Base-by-base conservation (phyloP, 35 echinoderm and acorn worm species). In the Acanthaster planci region DNA sequence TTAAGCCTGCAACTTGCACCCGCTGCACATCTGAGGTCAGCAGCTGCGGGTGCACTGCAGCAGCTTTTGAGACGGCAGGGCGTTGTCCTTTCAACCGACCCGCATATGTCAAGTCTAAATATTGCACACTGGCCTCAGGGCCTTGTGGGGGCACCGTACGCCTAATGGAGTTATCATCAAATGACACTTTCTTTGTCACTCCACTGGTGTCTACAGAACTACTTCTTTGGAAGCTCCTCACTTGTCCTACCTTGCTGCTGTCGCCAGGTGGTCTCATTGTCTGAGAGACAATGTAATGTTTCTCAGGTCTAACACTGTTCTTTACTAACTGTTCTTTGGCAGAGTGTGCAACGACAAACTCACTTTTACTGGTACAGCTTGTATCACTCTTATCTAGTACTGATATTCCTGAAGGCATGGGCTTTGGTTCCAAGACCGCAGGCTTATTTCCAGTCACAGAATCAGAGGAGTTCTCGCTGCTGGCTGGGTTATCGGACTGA, bases 101-200 rank as follows among this genome's bases (percentile, higher is more conserved):
- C 30, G 64, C 64, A 29, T 72, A 72, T 34, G 64, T 72, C 29
- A 72, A 72, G 64, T 72, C 34, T 72, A 72, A 72, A 72, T 72
- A 72, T 72, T 72, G 64, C 64, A 72, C 64, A 72, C 64, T 72
- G 64, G 64, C 64, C 29, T 72, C 64, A 14, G 64, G 64, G 64
- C 64, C 64, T 72, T 72, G 64, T 31, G 64, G 64, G 64, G 64
- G 14, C 30, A 29, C 23, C 30, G 64, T 34, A 72, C 64, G 64
- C 30, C 64, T 72, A 47, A 47, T 47, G 30, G 26, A 72, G 26
- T 26, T 72, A 36, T 72, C 64, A 72, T 72, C 64, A 72, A 72
- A 72, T 72, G 64, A 72, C 64, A 72, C 64, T 72, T 72, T 34
- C 64, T 72, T 72, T 31, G 16, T 72, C 64, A 29, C 64, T 34